Evolutionary conservation across 2,888 invertebrate genomes (phyloP), one percentile per base, ranked within the genome.

Genomic region (Charanyca ferruginea): DNA sequence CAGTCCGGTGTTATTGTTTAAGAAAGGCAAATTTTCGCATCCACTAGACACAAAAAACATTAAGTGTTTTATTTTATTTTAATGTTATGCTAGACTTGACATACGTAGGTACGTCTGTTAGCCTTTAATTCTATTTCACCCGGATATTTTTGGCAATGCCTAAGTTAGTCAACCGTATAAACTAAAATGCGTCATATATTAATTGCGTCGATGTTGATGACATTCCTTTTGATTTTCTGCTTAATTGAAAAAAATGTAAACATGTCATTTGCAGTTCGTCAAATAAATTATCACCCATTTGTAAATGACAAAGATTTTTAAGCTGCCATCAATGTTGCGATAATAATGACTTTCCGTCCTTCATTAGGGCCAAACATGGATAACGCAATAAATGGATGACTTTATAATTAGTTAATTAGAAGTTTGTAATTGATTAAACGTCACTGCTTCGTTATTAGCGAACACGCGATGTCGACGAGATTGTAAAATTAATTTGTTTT

Each of bases 401-500:
- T 47, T 53, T 35, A 49, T 60, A 58, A 66, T 66, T 57, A 66
- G 25, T 47, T 70, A 64, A 60, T 70, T 68, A 68, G 35, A 47
- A 23, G 42, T 22, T 44, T 48, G 11, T 70, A 70, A 62, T 63
- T 63, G 20, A 48, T 49, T 58, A 28, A 77, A 61, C 38, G 16
- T 44, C 41, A 49, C 42, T 59, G 9, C 38, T 67, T n/a, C 20
- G 32, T 52, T 35, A 77, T 72, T 61, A 75, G 22, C 22, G 25
- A 63, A 44, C 81, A 75, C 66, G 71, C 71, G 54, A 80, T 57
- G 44, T 51, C 18, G 45, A 62, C 38, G 18, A 44, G 32, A 61
- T 65, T 59, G 32, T 55, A 64, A 55, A 55, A 54, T 51, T 22
- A 49, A 28, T 65, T 57, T n/a, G n/a, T n/a, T n/a, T n/a, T n/a